Base-by-base conservation (phyloP, 2,888 invertebrate species). In the Hyposoter didymator region DNA sequence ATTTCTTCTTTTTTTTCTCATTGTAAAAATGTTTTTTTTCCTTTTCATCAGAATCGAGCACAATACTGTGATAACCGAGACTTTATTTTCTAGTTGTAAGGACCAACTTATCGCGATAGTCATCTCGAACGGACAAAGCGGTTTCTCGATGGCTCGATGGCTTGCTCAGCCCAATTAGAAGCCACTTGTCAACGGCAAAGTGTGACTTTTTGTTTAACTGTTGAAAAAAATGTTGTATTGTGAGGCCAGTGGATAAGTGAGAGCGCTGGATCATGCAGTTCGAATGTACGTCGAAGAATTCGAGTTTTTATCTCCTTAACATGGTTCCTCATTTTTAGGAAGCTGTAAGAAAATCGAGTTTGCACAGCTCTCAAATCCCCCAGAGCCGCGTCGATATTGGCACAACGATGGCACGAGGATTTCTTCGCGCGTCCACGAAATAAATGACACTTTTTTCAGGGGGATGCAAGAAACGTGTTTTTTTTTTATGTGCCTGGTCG, bases 141-240 rank as follows among this genome's bases (percentile, higher is more conserved):
- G 22, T 64, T 32, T 39, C 64, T 64, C 22, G 49, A 12, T 66
- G 19, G 49, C 22, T 1, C 17, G 66, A 10, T 43, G 66, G 10
- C 39, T 55, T 14, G 32, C 43, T 67, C 52, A 19, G 67, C 62
- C 39, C 55, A 85, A 85, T 85, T 85, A 85, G 85, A 82, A 72
- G 66, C 82, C 64, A 72, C 75, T 79, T 72, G 85, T 85, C 79
- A 85, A 85, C 72, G 55, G 64, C 82, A 78, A 72, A 79, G 75
- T 79, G 55, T 45, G 47, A 74, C 67, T 81, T 62, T 69, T 67
- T 74, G 19, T 67, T 78, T 43, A 17, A 19, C n/a, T 12, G 7
- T 67, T 70, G 8, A 5, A 39, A 39, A 39, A 39, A 39, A 39
- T 39, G 39, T 39, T 39, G 22, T 47, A 72, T 73, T 39, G 67